Percentiles rank a stretch among this genome's conserved stretches.
Evolutionary conservation across 2,797 vertebrate genomes (phyloP).

Genomic region (Cynopterus sphinx): DNA sequence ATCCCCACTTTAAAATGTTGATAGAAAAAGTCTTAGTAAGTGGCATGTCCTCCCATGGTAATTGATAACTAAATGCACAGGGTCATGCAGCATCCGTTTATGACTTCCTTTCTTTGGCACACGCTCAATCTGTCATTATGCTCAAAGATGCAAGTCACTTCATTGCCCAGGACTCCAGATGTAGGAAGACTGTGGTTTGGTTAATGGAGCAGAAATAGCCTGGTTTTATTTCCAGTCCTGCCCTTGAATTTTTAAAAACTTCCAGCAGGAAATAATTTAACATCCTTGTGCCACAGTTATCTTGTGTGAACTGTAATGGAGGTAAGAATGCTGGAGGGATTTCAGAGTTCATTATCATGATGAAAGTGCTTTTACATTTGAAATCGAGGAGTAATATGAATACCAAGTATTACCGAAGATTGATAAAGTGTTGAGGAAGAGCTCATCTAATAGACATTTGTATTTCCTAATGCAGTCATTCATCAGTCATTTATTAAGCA

Average conservation of each 20-base stretch:
- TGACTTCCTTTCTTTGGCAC: background rate
- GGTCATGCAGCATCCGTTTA: background rate
- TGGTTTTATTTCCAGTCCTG: conserved; percentile 34
- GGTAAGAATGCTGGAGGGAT: background rate
- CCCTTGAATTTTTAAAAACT: conserved; percentile 36
- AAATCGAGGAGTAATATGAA: background rate
- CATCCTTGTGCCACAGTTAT: background rate
- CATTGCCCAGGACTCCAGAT: background rate
- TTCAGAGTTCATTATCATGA: conserved; percentile 8
- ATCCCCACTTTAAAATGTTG: background rate
- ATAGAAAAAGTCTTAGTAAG: background rate
- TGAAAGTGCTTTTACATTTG: conserved; percentile 36
- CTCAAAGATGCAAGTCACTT: background rate
- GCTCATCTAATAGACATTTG: background rate
- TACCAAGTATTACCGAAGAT: background rate
- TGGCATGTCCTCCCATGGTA: background rate
- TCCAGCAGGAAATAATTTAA: background rate
- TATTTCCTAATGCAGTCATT: conserved; percentile 2
- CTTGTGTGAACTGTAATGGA: conserved; percentile 4
- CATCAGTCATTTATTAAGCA: background rate
- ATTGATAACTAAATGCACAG: background rate
- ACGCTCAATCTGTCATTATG: background rate
- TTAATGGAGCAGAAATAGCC: conserved; percentile 17
- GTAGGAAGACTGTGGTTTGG: background rate
- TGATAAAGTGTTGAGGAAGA: conserved; percentile 15